Evolutionary conservation across 2,113 vertebrate genomes (phyloP).

Genomic region (Mohoua ochrocephala): DNA sequence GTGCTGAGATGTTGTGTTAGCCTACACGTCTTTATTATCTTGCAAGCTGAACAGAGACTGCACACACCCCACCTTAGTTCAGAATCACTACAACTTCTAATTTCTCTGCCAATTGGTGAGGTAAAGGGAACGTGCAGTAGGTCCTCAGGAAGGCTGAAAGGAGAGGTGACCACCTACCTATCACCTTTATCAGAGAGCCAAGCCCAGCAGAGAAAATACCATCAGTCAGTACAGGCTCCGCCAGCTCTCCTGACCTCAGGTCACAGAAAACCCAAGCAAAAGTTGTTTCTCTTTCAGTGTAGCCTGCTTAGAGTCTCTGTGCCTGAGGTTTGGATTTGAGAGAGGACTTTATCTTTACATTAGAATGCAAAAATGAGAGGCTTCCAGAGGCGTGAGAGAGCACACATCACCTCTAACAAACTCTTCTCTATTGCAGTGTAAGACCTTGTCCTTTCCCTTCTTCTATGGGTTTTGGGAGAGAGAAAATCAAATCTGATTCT

Average conservation of each 20-base stretch:
- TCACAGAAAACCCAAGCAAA: background rate
- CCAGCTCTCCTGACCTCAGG: background rate
- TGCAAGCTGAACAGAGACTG: background rate
- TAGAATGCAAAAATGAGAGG: background rate
- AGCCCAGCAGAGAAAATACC: background rate
- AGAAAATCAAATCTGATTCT: background rate
- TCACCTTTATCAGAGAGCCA: background rate
- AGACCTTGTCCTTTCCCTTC: background rate
- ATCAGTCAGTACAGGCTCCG: background rate
- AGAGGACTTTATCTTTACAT: background rate
- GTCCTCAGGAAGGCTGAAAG: background rate
- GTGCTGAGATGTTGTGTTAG: background rate
- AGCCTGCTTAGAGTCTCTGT: background rate
- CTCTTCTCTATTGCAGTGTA: background rate
- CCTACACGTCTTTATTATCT: background rate
- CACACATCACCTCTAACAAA: background rate
- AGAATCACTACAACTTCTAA: background rate
- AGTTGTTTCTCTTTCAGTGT: background rate
- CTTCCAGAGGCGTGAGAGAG: background rate
- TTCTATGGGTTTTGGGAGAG: background rate
- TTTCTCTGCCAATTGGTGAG: accelerated
- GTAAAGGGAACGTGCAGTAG: background rate
- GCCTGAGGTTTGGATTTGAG: background rate
- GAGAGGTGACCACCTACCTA: background rate
- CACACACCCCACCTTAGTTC: background rate